These are phyloP conservation scores for Diploptera punctata DNA, from an alignment of 2,888 invertebrate species.

Conservation along the genomic window DNA sequence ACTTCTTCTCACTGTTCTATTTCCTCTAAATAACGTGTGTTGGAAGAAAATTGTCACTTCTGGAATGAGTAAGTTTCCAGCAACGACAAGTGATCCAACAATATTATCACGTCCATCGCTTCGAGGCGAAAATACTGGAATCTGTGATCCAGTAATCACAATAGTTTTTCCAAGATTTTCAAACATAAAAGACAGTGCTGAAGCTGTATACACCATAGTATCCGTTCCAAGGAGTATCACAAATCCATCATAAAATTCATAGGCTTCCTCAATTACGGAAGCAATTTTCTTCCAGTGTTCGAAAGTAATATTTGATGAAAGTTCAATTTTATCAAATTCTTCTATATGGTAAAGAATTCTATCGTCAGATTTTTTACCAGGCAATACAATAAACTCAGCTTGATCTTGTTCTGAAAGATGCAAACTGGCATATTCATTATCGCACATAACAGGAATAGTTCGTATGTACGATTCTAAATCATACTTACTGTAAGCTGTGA, in stretches of 20 bases:
- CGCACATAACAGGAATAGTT: too few species aligned
- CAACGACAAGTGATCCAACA: slow-evolving; percentile 87
- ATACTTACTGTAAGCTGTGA: too few species aligned
- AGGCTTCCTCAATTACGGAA: slow-evolving; percentile 57
- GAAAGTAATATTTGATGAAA: background rate
- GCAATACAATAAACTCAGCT: too few species aligned
- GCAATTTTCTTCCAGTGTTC: background rate
- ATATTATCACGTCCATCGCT: slow-evolving; percentile 96
- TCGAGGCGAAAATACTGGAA: slow-evolving; percentile 92
- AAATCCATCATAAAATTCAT: slow-evolving; percentile 88
- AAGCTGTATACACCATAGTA: slow-evolving; percentile 94
- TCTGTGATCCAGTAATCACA: slow-evolving; percentile 93
- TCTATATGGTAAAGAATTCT: background rate
- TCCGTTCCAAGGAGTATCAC: slow-evolving; percentile 96
- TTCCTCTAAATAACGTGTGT: slow-evolving; percentile 87
- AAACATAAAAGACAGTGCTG: slow-evolving; percentile 95
- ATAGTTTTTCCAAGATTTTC: slow-evolving; percentile 94
- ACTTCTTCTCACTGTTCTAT: slow-evolving; percentile 81
- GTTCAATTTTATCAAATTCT: background rate
- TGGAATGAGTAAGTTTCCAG: slow-evolving; percentile 87
- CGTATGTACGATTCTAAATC: too few species aligned
- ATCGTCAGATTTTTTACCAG: background rate
- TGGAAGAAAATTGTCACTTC: slow-evolving; percentile 95
- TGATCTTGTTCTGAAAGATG: too few species aligned
- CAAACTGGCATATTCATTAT: too few species aligned